These are phyloP conservation scores for Acromyrmex echinatior DNA, from an alignment of 1,140 invertebrate genomes.

Conservation along the genomic window DNA sequence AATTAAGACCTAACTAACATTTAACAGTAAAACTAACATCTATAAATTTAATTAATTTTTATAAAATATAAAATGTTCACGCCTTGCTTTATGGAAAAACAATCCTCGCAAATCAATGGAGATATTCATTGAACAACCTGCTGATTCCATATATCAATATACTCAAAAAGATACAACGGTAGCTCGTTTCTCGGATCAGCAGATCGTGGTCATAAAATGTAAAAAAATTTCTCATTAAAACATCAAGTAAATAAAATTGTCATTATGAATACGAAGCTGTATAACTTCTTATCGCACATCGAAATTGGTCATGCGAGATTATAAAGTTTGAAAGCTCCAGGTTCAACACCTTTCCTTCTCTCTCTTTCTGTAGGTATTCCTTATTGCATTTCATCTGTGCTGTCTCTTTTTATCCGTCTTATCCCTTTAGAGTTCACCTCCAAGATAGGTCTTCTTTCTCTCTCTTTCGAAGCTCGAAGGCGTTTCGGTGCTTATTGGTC, in stretches of 20 bases:
- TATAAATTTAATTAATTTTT: background rate
- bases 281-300: slow-evolving; percentile 38
- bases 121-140: background rate
- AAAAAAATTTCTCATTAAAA: slow-evolving; percentile 44
- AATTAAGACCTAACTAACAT: background rate
- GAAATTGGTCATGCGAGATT: slow-evolving; percentile 54
- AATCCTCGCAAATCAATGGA: background rate
- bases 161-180: background rate
- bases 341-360: background rate
- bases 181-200: slow-evolving; percentile 25
- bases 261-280: background rate
- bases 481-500: slow-evolving; percentile 61
- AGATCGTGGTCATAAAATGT: background rate
- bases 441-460: background rate
- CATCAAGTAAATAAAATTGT: slow-evolving; percentile 53
- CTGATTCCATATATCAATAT: slow-evolving; percentile 13
- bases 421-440: slow-evolving; percentile 37
- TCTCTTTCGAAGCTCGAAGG: slow-evolving; percentile 33
- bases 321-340: slow-evolving; percentile 36
- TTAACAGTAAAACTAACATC: background rate
- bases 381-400: background rate
- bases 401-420: slow-evolving; percentile 39
- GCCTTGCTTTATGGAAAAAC: background rate
- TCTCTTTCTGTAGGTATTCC: background rate
- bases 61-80: background rate